Evolutionary conservation across 37 sponge, comb jelly and placozoan species (phyloP), one percentile per base, ranked within the genome.

Genomic region (Cladorhizidae sp.): DNA sequence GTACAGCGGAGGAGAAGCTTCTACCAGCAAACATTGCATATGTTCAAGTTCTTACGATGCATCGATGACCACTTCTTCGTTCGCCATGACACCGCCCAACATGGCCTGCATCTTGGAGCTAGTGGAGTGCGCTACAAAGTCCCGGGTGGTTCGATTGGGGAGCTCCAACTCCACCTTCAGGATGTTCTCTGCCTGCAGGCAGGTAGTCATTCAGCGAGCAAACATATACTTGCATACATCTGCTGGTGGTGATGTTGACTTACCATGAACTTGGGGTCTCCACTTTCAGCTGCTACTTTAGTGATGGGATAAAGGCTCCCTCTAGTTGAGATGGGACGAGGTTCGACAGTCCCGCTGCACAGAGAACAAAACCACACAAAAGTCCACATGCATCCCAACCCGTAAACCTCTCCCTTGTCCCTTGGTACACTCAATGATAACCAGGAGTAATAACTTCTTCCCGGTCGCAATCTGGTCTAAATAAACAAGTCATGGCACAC

Each of bases 61-160:
- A 79, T 97, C 93, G 58, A 97, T 70, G 25, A 88, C 85, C 51
- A 97, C 98, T 36, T 98, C 93, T 20, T 91, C 97, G n/a, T 98
- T 96, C 40, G 79, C 37, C 49, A 96, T 61, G 20, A 90, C 96
- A 36, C 84, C 85, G 56, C 91, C 92, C 3, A 98, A 85, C 1
- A 87, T 92, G 11, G 96, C 99, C 62, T 96, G 92, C 41, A 95
- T 74, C 11, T 63, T 54, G 0, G 99, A 90, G 17, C 91, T 82
- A 41, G 95, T 86, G n/a, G 70, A 58, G 3, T 94, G 93, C 20
- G 86, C 92, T 65, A 93, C 94, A 70, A 95, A 98, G 70, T 98
- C 99, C 0, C 88, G 61, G 0, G 99, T 98, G 28, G 96, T 98
- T 8, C 99, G 68, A 39, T 76, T 89, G 28, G 97, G 95, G 93